Base-by-base conservation (phyloP, 2,113 vertebrate genomes). In the Muntiacus reevesi region DNA sequence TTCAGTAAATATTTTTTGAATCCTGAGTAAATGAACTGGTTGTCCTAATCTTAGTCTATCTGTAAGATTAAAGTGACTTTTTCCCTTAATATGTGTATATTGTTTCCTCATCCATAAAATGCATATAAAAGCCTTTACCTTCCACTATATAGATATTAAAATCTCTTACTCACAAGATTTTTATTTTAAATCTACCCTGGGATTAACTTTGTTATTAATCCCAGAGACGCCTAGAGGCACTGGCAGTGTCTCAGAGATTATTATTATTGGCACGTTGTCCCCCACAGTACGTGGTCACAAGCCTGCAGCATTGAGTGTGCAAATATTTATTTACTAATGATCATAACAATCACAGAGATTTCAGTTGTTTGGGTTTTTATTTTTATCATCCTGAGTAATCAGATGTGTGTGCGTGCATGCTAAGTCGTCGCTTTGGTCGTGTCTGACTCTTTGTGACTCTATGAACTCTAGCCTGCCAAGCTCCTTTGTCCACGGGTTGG, bases 351-450 rank as follows among this genome's bases (percentile, higher is more conserved):
- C 60, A 30, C 45, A 50, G 36, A 59, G 5, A 83, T 87, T 88
- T 71, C 2, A 7, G 3, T 91, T 79, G 3, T n/a, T 82, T 76
- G 23, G 7, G 17, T 23, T 86, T 89, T 54, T 93, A 50, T 89
- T 62, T 97, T 94, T 25, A 94, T 60, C 30, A 30, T 95, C 54
- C 74, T 59, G 33, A 95, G 74, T 74, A 89, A 62, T 87, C 84
- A 90, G 43, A 54, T 36, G 28, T 90, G 62, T 47, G 19, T 40
- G 5, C 2, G 0, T 74, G 67, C 67, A 74, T 40, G n/a, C 67
- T 40, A 6, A 71, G 36, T 40, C 2, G 0, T 74, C 5, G 0
- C n/a, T 40, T 40, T 40, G 13, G 67, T 74, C n/a, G 19, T 40
- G n/a, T 40, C 19, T 71, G n/a, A 71, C 64, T 71, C n/a, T 71